Evolutionary conservation across 2,888 invertebrate genomes (phyloP), one percentile per base, ranked within the genome.

Genomic region (Schizaphis graminum): DNA sequence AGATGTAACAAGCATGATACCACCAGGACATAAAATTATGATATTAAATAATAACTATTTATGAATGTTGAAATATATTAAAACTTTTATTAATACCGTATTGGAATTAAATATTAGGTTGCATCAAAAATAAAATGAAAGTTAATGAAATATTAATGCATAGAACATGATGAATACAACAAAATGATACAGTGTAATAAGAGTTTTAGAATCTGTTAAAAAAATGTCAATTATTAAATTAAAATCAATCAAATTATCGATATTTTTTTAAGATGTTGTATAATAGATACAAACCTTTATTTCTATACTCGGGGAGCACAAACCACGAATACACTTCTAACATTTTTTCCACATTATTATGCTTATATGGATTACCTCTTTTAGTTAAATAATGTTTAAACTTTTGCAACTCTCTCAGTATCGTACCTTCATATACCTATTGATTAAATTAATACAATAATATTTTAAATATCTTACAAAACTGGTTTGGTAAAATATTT

Each of bases 291-390:
- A 61, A 35, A 93, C 93, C 93, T 90, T 86, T 56, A 7, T 21
- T 35, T 61, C 93, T 89, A 41, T 61, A 93, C 7, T 57, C 3
- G 3, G 93, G 85, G 61, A 93, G 89, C 5, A 90, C 85, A 93
- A 93, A 93, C 93, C 89, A 93, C 41, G 28, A 90, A 86, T 93
- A 90, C 2, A 90, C 41, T 90, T 93, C 89, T n/a, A 93, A 28
- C 28, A 93, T 24, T 26, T 47, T 90, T 3, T 93, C 35, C 16
- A 90, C 85, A 0, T 90, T 47, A 41, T 89, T 61, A 24, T 86
- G 89, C 61, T 86, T 35, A 86, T 61, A 90, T 5, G 49, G 47
- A 57, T 90, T 90, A 35, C 90, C 47, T 13, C n/a, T 85, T 57
- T 89, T 90, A 8, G n/a, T 86, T 21, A 93, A 35, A 61, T 57